Evolutionary conservation across 2,888 invertebrate genomes (phyloP), one percentile per base, ranked within the genome.

Genomic region (Leucoptera coffeella): DNA sequence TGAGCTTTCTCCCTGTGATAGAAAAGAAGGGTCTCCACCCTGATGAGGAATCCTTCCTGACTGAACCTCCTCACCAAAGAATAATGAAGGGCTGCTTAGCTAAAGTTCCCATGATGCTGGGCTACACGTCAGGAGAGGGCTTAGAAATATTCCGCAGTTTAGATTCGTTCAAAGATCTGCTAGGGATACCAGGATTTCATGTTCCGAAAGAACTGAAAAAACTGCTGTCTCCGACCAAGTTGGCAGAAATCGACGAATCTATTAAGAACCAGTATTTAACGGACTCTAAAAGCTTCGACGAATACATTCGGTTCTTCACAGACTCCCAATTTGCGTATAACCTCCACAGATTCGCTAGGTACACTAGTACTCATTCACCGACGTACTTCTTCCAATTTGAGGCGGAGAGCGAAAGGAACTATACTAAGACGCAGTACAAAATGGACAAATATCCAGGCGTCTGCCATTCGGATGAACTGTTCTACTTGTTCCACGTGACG

Each of bases 61-160:
- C 48, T 4, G 47, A 57, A 35, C 28, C 36, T 14, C 61, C 65
- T 4, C 34, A 36, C 7, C 43, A 50, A 28, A 40, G 52, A 32
- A 43, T 65, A 9, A 49, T 34, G 33, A 45, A 35, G 28, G 62
- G 60, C 3, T 33, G 36, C 12, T 38, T 55, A 26, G 47, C 51
- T 6, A 48, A 57, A 29, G 51, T 69, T 2, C 64, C 71, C 10
- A 29, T 65, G 25, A 57, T 72, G 30, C 33, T 64, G 21, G 71
- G 71, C 15, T 64, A 54, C 33, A 62, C 56, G 6, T 62, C 64
- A 2, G 59, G 53, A 1, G 71, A 72, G 34, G 71, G 71, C 7
- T 60, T 69, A 24, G 62, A 69, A 48, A 45, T 62, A 34, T 51
- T 51, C 15, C 47, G 54, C 38, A 42, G 48, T 17, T 22, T 45